A percentile compares a stretch with the other conserved stretches of the same genome.
phyloP scores from a whole-genome alignment of 2,888 invertebrate genomes.

The Urechis unicinctus region DNA sequence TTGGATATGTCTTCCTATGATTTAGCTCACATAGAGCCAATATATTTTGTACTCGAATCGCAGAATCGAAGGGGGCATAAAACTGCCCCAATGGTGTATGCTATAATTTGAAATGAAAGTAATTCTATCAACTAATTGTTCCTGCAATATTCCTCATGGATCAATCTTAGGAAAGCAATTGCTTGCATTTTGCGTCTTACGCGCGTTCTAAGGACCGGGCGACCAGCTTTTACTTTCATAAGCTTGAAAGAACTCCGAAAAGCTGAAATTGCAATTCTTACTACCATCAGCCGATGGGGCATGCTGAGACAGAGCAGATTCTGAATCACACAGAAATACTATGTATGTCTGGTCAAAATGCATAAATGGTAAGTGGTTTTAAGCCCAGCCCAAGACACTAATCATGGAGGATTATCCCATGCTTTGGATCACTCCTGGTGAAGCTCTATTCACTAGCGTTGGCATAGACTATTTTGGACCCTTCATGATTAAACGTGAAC shows the following conservation, averaged over 20 bases:
- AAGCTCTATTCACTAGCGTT: constrained; percentile 2
- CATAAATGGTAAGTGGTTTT: background rate
- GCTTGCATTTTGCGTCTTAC: background rate
- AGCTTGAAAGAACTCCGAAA: background rate
- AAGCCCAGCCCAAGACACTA: background rate
- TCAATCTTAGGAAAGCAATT: background rate
- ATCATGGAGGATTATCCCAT: constrained; percentile 3
- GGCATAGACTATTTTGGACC: constrained; percentile 23
- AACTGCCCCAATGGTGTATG: too few relatives aligned
- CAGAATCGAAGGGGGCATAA: too few relatives aligned
- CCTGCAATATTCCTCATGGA: background rate
- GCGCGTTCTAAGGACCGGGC: too few relatives aligned
- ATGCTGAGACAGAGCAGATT: too few relatives aligned
- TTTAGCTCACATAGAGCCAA: too few relatives aligned
- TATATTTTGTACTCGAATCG: too few relatives aligned
- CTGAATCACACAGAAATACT: too few relatives aligned
- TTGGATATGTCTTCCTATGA: too few relatives aligned
- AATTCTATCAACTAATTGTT: background rate
- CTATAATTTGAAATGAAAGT: too few relatives aligned
- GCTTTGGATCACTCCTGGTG: background rate
- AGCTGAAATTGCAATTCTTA: background rate
- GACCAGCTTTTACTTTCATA: background rate
- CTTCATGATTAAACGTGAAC: constrained; percentile 14
- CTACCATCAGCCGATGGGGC: background rate
- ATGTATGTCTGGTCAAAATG: background rate